Conservation (phyloP, 2,113 vertebrate species). For the Dinomys branickii region DNA sequence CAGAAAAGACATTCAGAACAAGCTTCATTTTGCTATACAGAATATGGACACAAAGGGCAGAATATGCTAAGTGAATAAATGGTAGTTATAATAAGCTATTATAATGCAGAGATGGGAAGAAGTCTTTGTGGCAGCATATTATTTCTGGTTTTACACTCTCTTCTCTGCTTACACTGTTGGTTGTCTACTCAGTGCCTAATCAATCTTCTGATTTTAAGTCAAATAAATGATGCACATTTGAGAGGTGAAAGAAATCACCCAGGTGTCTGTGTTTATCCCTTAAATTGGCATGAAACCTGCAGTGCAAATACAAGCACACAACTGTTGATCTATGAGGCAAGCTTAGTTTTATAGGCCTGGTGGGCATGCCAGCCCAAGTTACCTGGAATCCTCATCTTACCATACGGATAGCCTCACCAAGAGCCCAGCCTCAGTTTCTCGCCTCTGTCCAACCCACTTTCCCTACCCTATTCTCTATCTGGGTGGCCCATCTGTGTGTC, state of each 20-base stretch:
- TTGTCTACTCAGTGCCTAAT: conserved; percentile 20
- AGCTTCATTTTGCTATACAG: conserved; percentile 15
- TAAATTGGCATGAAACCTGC: conserved; percentile 40
- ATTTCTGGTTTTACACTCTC: conserved; percentile 44
- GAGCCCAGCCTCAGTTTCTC: neutral
- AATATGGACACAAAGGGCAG: conserved; percentile 2
- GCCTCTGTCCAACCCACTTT: neutral
- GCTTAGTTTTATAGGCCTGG: neutral
- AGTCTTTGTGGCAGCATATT: neutral
- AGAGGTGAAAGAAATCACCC: conserved; percentile 60
- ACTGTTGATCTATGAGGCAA: neutral
- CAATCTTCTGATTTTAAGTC: conserved; percentile 61
- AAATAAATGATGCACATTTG: conserved; percentile 57
- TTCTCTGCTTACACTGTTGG: conserved; percentile 13
- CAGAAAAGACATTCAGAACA: conserved; percentile 33
- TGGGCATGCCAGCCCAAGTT: neutral
- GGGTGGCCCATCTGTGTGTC: neutral
- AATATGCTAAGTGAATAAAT: conserved; percentile 28
- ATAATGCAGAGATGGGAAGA: conserved; percentile 6
- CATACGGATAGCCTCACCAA: neutral
- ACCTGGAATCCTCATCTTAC: neutral
- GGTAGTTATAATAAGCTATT: neutral
- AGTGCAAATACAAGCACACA: conserved; percentile 51
- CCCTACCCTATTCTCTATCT: neutral
- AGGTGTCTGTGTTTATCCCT: conserved; percentile 60